Evolutionary conservation across 2,113 vertebrate genomes (phyloP), one percentile per base, ranked within the genome.

Genomic region (Arizona elegans): DNA sequence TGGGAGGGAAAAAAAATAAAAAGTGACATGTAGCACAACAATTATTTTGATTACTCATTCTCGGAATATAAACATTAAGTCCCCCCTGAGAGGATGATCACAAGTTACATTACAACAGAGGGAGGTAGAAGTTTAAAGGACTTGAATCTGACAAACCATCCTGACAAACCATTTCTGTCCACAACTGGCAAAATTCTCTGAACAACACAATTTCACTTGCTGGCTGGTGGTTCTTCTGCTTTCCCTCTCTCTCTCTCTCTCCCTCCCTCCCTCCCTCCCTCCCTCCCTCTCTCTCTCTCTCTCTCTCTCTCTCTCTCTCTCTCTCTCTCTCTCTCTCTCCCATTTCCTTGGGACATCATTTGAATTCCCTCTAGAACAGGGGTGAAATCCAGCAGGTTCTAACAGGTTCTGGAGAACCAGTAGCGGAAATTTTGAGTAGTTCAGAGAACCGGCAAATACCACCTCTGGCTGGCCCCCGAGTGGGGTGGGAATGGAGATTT

Each of bases 111-210:
- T 0, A 0, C 38, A 24, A 81, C 53, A 29, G 93, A 53, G 56
- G 29, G 26, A n/a, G 4, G 1, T 70, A n/a, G 62, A n/a, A 26
- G 62, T 70, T 70, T 70, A 70, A 70, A 70, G 12, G 87, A 92
- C 89, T 91, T 93, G 92, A 87, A 24, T 38, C 88, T 88, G 87
- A 92, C 15, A 26, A 92, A 91, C 81, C 89, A 58, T 88, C 93
- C 91, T 96, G 93, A 97, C 38, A 93, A 95, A 92, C 93, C 95
- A 94, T 56, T 24, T 58, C 93, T 96, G 95, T 97, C 87, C 95
- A 91, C 93, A 92, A 88, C 93, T 93, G 29, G 94, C 92, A 94
- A 95, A 95, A 95, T 93, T 94, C 81, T 92, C 93, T 90, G 90
- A 55, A 38, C 91, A 94, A 96, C 86, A 10, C 29, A 0, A 50